A percentile compares a stretch with the other conserved stretches of the same genome.
phyloP scores from a whole-genome alignment of 2,888 invertebrate species.

The Peribatodes rhomboidaria region DNA sequence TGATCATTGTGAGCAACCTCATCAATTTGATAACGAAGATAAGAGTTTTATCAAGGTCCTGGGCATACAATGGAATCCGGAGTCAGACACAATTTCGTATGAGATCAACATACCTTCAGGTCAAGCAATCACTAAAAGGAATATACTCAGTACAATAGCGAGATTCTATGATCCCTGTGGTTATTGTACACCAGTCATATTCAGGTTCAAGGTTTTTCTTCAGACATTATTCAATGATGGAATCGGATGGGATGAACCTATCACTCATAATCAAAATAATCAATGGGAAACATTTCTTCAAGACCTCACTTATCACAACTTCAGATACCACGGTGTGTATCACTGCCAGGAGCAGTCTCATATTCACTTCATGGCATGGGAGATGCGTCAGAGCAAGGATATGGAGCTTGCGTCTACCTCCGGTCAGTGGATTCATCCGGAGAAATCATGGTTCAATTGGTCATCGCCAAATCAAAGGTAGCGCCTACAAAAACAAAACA shows the following conservation, averaged over 20 bases:
- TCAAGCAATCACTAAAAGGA: slow-evolving; percentile 8
- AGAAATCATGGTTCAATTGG: background rate
- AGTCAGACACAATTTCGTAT: slow-evolving; percentile 28
- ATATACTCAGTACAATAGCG: too few relatives aligned
- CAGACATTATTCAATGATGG: slow-evolving; percentile 6
- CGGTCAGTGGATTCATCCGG: background rate
- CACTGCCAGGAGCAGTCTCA: background rate
- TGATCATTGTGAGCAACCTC: slow-evolving; percentile 20
- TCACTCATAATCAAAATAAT: background rate
- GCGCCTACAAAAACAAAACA: background rate
- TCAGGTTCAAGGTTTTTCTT: slow-evolving; percentile 3
- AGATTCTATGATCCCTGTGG: slow-evolving; percentile 19
- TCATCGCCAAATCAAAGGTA: slow-evolving; percentile 8
- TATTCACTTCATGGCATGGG: slow-evolving; percentile 20
- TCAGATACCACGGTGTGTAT: background rate
- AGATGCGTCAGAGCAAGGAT: slow-evolving; percentile 15
- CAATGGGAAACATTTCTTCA: background rate
- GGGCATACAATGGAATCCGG: slow-evolving; percentile 30
- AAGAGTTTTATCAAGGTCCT: too few relatives aligned
- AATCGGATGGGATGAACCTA: slow-evolving; percentile 1
- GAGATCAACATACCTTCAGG: slow-evolving; percentile 17
- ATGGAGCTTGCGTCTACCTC: slow-evolving; percentile 2
- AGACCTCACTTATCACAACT: slow-evolving; percentile 1
- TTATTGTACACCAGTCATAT: slow-evolving; percentile 10
- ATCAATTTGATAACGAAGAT: slow-evolving; percentile 13